Base-by-base conservation (phyloP, 2,797 vertebrate species). In the Muscicapa comitata region DNA sequence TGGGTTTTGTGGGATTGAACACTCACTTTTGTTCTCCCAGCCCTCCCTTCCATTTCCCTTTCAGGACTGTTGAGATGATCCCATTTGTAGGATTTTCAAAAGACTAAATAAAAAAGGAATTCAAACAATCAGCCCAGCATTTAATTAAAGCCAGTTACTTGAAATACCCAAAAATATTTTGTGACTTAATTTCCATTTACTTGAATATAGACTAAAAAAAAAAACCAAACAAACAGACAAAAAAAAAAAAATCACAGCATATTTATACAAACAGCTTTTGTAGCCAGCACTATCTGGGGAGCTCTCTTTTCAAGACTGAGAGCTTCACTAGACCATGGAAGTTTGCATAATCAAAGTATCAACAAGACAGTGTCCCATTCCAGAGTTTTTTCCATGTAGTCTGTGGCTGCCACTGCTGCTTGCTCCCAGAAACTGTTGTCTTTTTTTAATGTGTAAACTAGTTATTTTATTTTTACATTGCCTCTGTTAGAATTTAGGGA, bases 311-410 rank as follows among this genome's bases (percentile, higher is more conserved):
- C 94, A 95, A 91, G 88, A 54, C 50, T 21, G n/a, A 81, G 85
- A 80, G 74, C 63, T 95, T 84, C 90, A 75, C 82, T 86, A 67
- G 92, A 90, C 88, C 47, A 4, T 84, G 76, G 57, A 48, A 84
- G 92, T 94, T 96, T 95, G 94, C 77, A 81, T 92, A 96, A 95
- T 78, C 90, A n/a, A 82, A 90, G 74, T 66, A 95, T 82, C 88
- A 96, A 86, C 93, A 33, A 58, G 90, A 26, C 38, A 5, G 18
- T 62, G 20, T 75, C 90, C 92, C 70, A 13, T 89, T 91, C 81
- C 83, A 91, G 72, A 91, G 82, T 68, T 45, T 19, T 95, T 96
- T 73, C 83, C 67, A n/a, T 62, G 66, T 70, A 38, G 55, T 81
- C 67, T 84, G 70, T 2, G 88, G 66, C 92, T 93, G 90, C 66